Percentiles rank a stretch among this genome's conserved stretches.
These are phyloP conservation scores for Daboia siamensis DNA, from an alignment of 2,113 vertebrate species.

Conservation along the genomic window DNA sequence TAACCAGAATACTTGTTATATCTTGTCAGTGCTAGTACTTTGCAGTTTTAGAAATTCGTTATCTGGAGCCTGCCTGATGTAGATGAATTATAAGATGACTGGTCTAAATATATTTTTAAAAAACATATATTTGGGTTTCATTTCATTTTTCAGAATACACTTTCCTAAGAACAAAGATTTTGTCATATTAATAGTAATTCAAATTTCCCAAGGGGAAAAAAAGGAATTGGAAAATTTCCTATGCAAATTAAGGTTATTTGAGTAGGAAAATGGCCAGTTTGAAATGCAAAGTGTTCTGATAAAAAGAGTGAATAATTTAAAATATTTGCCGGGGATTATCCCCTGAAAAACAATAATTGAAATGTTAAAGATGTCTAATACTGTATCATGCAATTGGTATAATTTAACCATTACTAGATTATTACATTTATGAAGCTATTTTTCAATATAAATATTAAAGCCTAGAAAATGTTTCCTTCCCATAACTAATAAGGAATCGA, in stretches of 20 bases:
- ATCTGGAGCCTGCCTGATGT: neutral
- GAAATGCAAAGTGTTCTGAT: neutral
- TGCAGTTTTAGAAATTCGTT: neutral
- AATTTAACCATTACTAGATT: neutral
- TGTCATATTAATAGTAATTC: neutral
- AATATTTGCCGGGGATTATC: neutral
- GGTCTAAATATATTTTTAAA: neutral
- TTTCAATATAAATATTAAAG: neutral
- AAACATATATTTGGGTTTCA: neutral
- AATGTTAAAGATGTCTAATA: neutral
- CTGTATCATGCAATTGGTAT: neutral
- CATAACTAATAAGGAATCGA: neutral
- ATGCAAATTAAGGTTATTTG: neutral
- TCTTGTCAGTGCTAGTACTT: neutral
- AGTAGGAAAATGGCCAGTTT: neutral
- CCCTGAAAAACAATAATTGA: neutral
- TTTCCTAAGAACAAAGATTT: neutral
- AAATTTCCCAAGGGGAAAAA: neutral
- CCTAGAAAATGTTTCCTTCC: neutral
- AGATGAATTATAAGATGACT: neutral
- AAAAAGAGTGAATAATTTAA: neutral
- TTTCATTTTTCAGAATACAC: neutral
- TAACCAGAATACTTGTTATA: neutral
- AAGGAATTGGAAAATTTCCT: neutral
- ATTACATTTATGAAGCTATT: neutral